Evolutionary conservation across 1,140 invertebrate genomes (phyloP).

Genomic region (Sweltsa coloradensis): DNA sequence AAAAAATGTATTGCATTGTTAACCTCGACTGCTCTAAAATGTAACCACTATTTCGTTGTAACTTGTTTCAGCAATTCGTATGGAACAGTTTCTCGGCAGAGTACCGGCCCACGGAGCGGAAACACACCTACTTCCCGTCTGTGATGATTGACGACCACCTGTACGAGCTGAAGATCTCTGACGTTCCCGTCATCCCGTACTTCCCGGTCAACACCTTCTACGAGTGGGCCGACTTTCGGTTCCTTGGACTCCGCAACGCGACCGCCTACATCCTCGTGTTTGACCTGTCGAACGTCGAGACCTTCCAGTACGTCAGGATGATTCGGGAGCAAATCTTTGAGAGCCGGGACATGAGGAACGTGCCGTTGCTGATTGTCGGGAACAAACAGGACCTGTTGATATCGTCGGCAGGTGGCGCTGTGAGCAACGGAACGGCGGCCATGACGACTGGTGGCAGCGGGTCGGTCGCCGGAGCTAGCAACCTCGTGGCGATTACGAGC

Average conservation of each 20-base stretch:
- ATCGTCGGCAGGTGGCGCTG: slow-evolving; percentile 31
- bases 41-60: too few species aligned
- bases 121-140: slow-evolving; percentile 69
- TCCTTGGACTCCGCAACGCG: slow-evolving; percentile 73
- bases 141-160: slow-evolving; percentile 74
- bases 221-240: slow-evolving; percentile 77
- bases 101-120: slow-evolving; percentile 60
- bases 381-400: slow-evolving; percentile 80
- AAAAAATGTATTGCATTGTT: too few species aligned
- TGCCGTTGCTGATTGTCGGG: slow-evolving; percentile 82
- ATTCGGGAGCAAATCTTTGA: slow-evolving; percentile 86
- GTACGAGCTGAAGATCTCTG: slow-evolving; percentile 76
- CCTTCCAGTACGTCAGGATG: slow-evolving; percentile 75
- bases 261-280: slow-evolving; percentile 87
- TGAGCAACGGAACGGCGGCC: slow-evolving; percentile 25
- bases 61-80: slow-evolving; percentile 86
- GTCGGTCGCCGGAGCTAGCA: slow-evolving; percentile 17
- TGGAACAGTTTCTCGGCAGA: slow-evolving; percentile 72
- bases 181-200: slow-evolving; percentile 73
- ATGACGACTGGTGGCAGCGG: slow-evolving; percentile 22
- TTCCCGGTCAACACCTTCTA: slow-evolving; percentile 71
- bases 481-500: neutral
- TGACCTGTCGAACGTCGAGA: slow-evolving; percentile 82
- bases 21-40: too few species aligned
- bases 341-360: slow-evolving; percentile 78